Percentiles rank a stretch among this genome's conserved stretches.
These are phyloP conservation scores for Aldabrachelys gigantea DNA, from an alignment of 2,113 vertebrate genomes.

Conservation along the genomic window DNA sequence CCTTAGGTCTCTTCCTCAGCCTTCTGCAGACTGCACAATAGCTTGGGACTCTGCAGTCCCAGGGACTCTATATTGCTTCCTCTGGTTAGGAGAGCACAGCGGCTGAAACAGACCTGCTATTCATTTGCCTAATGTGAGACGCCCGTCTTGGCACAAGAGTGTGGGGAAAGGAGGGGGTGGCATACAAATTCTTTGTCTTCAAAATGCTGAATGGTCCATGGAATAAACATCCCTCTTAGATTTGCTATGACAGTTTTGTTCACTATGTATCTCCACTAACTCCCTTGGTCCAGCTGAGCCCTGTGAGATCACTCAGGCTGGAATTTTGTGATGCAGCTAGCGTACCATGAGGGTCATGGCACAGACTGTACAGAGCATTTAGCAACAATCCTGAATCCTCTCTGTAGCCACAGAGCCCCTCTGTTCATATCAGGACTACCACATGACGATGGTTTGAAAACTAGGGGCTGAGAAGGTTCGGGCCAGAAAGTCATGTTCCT, in stretches of 20 bases:
- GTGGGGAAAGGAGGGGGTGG: slow-evolving; percentile 16
- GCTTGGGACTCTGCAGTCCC: neutral
- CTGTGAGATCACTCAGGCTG: slow-evolving; percentile 62
- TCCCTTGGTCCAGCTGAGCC: slow-evolving; percentile 34
- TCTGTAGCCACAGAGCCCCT: neutral
- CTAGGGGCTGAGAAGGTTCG: fast-evolving
- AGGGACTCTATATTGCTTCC: neutral
- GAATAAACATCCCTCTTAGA: slow-evolving; percentile 46
- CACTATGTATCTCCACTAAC: neutral
- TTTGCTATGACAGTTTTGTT: slow-evolving; percentile 3
- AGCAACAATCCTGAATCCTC: neutral
- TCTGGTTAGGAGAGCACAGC: slow-evolving; percentile 56
- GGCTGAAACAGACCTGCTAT: slow-evolving; percentile 80
- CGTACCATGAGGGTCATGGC: slow-evolving; percentile 70
- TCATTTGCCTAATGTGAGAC: slow-evolving; percentile 64
- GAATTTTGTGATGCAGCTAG: neutral
- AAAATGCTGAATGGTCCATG: neutral
- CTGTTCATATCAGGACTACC: neutral
- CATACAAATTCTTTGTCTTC: slow-evolving; percentile 32
- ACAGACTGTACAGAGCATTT: neutral
- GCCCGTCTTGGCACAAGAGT: slow-evolving; percentile 44
- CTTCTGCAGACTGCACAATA: neutral
- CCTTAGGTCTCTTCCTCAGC: neutral
- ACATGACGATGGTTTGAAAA: fast-evolving
- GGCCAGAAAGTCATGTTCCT: neutral